A percentile compares a stretch with the other conserved stretches of the same genome.
Evolutionary conservation across 2,888 invertebrate genomes (phyloP).

Genomic region (Melieria crassipennis): DNA sequence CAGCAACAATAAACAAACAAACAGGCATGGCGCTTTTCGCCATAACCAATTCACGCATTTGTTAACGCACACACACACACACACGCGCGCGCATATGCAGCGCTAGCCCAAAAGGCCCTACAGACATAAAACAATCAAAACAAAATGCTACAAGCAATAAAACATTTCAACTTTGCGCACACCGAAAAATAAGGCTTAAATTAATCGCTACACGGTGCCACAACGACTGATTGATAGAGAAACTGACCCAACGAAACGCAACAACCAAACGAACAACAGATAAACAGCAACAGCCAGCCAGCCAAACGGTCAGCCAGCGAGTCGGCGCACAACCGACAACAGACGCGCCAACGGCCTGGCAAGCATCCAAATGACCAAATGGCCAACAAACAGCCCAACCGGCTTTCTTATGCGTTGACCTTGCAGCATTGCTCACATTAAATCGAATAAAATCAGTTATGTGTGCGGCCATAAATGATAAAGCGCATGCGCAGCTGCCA

Average conservation of each 20-base stretch:
- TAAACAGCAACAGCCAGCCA: neutral
- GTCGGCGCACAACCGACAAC: neutral
- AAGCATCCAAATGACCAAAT: neutral
- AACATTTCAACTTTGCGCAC: no score
- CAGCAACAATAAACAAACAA: neutral
- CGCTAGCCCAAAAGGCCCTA: neutral
- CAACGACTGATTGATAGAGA: neutral
- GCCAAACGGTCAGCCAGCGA: neutral
- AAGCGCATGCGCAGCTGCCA: slow-evolving; percentile 9
- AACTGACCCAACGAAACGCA: neutral
- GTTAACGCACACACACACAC: neutral
- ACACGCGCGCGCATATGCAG: neutral
- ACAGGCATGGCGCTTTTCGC: neutral
- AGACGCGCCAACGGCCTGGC: neutral
- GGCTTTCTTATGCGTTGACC: slow-evolving; percentile 46
- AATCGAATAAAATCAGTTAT: slow-evolving; percentile 1
- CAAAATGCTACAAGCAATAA: no score
- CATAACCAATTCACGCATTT: slow-evolving; percentile 19
- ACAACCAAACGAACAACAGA: neutral
- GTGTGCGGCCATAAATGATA: neutral
- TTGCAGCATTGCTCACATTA: slow-evolving; percentile 36
- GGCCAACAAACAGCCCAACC: slow-evolving; percentile 12
- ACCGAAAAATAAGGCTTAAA: neutral
- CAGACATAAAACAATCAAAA: no score
- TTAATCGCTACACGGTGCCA: neutral